Evolutionary conservation across 2,888 invertebrate genomes (phyloP).

Genomic region (Andrena fulva): DNA sequence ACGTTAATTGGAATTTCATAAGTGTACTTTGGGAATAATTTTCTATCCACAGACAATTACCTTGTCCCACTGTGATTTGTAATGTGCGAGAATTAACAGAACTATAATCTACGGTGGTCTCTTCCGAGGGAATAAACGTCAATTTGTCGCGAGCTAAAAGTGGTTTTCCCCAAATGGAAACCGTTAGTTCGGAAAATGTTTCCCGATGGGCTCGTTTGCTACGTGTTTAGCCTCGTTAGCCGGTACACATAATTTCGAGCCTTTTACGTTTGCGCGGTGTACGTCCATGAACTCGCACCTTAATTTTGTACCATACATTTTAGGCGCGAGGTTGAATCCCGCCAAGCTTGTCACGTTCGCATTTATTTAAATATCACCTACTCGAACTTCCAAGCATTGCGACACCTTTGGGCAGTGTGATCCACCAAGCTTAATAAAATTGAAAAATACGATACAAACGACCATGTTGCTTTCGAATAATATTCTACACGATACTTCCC

Average conservation of each 20-base stretch:
- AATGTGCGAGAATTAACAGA: background rate
- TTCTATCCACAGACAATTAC: background rate
- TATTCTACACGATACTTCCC: too few species aligned
- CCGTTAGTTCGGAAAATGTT: constrained; percentile 27
- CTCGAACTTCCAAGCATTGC: too few species aligned
- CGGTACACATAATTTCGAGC: constrained; percentile 7
- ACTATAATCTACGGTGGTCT: background rate
- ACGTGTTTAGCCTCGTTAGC: constrained; percentile 35
- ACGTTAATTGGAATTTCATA: too few species aligned
- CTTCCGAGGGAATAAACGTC: background rate
- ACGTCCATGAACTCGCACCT: background rate
- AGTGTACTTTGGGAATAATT: background rate
- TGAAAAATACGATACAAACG: background rate
- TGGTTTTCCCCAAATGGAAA: constrained; percentile 4
- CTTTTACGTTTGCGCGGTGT: background rate
- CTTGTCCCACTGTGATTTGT: background rate
- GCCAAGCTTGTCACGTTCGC: background rate
- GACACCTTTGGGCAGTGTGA: background rate
- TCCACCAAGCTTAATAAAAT: background rate
- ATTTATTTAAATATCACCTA: background rate
- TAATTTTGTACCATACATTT: background rate
- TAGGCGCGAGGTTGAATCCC: too few species aligned
- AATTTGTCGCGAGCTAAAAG: background rate
- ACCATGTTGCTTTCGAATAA: too few species aligned
- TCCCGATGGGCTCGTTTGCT: constrained; percentile 39